Base-by-base conservation (phyloP, 2,113 vertebrate genomes). In the Mustela lutreola region DNA sequence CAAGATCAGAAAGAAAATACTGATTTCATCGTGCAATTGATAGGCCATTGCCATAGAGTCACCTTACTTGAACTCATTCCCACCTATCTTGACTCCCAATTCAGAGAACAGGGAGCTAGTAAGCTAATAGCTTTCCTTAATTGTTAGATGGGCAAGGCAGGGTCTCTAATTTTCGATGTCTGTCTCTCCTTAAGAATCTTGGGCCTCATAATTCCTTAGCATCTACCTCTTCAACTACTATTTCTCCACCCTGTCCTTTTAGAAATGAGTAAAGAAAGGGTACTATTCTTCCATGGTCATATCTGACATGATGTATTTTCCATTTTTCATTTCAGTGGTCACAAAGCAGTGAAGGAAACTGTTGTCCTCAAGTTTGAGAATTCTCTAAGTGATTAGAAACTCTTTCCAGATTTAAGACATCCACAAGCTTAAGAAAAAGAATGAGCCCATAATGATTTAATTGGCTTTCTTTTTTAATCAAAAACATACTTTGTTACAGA, bases 401-500 rank as follows among this genome's bases (percentile, higher is more conserved):
- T 60, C 87, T 90, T 97, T 94, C 81, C 45, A 96, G 65, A 96
- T n/a, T 63, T 75, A 56, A 81, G 83, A 96, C 89, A 96, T 60
- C 28, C 86, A 92, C 65, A 73, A 92, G 63, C 62, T 98, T 96
- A 94, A 95, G 92, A 94, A 97, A 98, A 97, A 97, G 90, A 98
- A 98, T 53, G 96, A 97, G 97, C 97, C 96, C 97, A 91, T 92
- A 63, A 95, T 81, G 87, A 95, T 98, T 98, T 98, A 82, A 96
- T 98, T 98, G 97, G 98, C 98, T 97, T 98, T 98, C 97, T 98
- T 97, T 98, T 99, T 99, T 98, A 99, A 98, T 99, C 97, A 98
- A 98, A 99, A 99, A 98, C 97, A 98, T 98, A 98, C 94, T 99
- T 98, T 97, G 98, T 98, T 97, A 98, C 98, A 99, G 98, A 98